Base-by-base conservation (phyloP, 2,888 invertebrate species). In the Bimastos eiseni region DNA sequence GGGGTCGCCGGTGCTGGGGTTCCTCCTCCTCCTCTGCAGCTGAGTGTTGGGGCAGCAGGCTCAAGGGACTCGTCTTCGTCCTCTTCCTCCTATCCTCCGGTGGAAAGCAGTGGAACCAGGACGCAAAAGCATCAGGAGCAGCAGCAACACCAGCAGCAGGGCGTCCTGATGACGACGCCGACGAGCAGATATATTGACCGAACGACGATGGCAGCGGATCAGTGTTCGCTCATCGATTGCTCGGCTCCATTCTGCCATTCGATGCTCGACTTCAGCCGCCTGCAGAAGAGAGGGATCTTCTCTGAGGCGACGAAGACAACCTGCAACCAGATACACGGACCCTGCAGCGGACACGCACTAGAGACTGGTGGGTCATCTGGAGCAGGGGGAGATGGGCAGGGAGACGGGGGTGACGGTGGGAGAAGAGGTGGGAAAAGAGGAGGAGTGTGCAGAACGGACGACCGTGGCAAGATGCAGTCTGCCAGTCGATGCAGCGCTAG, bases 401-500 rank as follows among this genome's bases (percentile, higher is more conserved):
- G 70, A 70, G n/a, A n/a, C 17, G 70, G 70, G 5, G n/a, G 21
- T 1, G 49, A 24, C 6, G 24, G 24, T 24, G 24, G 49, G 4
- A 24, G 49, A 11, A 24, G 11, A 49, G 11, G 49, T 24, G 44
- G 44, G 19, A 19, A 19, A 44, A 24, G 70, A 70, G 70, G 70
- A 70, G 70, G n/a, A 70, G n/a, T 1, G 8, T 70, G 70, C n/a
- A n/a, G 70, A 70, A 70, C 30, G 70, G n/a, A 30, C 30, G 70
- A 70, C 70, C 70, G n/a, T 70, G 70, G 30, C 30, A 70, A 70
- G 70, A 30, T 70, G 70, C 30, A 30, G 70, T n/a, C 70, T 70
- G 70, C n/a, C 70, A 70, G 70, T 70, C 70, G 70, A 70, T 70
- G 70, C 70, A n/a, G 70, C 70, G n/a, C n/a, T 70, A n/a, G 70